Base-by-base conservation (phyloP, 2,797 vertebrate genomes). In the Enteromius anoplus region DNA sequence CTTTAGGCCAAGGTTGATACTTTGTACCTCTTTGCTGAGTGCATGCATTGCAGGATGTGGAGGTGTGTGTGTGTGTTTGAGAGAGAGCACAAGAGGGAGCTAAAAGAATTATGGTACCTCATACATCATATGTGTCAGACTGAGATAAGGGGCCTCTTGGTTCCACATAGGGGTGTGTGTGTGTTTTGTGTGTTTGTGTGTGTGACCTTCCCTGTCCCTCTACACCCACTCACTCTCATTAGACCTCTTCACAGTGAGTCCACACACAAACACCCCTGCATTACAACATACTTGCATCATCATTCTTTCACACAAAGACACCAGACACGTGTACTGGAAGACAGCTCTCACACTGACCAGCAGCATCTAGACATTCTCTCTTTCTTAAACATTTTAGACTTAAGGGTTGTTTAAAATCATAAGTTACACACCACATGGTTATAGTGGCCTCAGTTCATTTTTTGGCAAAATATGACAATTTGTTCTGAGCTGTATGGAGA, bases 41-140 rank as follows among this genome's bases (percentile, higher is more conserved):
- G 45, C 80, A 80, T 70, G 42, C 64, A 64, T 79, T 64, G 66
- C 72, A 71, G 68, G n/a, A 81, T 72, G 66, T 66, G 78, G 47
- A 76, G 34, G 23, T 71, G 78, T 71, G 42, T 78, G 72, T 68
- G 68, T 82, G 80, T 76, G 66, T 77, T 55, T 78, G 65, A 42
- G 75, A 64, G 42, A 72, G 84, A 49, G 51, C 51, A 49, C 32
- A 34, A 75, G 26, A 72, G 58, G 78, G 75, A 72, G 17, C 81
- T 78, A 78, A 83, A 86, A 82, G 86, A 88, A 86, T 85, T 81
- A 85, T 87, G 83, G 75, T 73, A 77, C 82, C 80, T 83, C 78
- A 82, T 89, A 84, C 84, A 85, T 87, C 88, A 86, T 86, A 73
- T 65, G 55, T 87, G 85, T 88, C 78, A 83, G 40, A 75, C 75